Conservation (phyloP, 1,140 invertebrate genomes). For the Macrobrachium nipponense region DNA sequence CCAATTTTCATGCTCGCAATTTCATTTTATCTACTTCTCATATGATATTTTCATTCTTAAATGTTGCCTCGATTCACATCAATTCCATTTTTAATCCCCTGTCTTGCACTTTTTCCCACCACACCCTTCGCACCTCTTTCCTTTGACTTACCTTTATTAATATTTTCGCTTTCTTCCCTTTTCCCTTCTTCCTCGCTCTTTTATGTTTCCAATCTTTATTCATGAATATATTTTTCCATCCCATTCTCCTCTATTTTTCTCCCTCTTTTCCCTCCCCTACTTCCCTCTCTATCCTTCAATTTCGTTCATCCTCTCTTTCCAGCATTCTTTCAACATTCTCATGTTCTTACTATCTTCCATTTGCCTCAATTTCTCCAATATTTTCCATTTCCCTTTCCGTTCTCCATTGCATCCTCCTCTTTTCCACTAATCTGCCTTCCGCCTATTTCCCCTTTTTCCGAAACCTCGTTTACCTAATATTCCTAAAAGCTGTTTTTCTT, state of each 20-base stretch:
- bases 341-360: no score
- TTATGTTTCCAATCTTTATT: background rate
- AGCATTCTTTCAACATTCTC: no score
- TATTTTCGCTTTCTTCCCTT: background rate
- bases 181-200: background rate
- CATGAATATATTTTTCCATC: background rate
- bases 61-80: background rate
- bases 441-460: background rate
- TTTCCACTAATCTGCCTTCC: background rate
- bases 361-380: no score
- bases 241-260: background rate
- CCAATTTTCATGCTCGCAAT: no score
- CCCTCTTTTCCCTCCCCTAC: background rate
- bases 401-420: background rate
- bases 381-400: no score
- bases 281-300: background rate
- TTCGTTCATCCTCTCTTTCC: background rate
- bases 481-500: no score
- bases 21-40: background rate
- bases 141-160: background rate
- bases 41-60: background rate
- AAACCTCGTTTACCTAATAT: background rate
- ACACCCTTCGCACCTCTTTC: background rate
- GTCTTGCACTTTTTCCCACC: background rate
- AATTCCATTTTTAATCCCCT: background rate